A percentile compares a stretch with the other conserved stretches of the same genome.
Evolutionary conservation across 2,888 invertebrate species (phyloP).

Genomic region (Pachycephus smyrnensis): DNA sequence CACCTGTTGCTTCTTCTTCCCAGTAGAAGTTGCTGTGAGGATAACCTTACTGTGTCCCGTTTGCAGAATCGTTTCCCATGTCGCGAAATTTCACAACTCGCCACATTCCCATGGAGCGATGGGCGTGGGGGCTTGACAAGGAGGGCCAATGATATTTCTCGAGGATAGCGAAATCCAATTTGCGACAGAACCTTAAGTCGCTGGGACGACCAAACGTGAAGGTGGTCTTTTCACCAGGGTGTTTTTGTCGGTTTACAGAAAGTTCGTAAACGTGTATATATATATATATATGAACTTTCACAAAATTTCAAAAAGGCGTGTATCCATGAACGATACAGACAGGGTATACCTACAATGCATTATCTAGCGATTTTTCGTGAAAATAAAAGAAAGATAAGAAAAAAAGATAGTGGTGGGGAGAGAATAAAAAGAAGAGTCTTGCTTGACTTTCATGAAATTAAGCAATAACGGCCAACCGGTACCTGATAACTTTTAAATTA

Average conservation of each 20-base stretch:
- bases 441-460: neutral
- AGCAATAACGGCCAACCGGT: neutral
- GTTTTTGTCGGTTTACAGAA: neutral
- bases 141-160: neutral
- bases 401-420: neutral
- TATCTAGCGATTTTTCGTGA: neutral
- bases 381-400: neutral
- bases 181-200: neutral
- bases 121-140: neutral
- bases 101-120: neutral
- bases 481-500: neutral
- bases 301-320: neutral
- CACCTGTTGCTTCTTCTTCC: slow-evolving; percentile 10
- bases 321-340: neutral
- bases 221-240: neutral
- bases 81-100: slow-evolving; percentile 36
- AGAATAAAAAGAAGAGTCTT: too few relatives aligned
- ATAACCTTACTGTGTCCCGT: slow-evolving; percentile 15
- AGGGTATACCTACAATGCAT: too few relatives aligned
- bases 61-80: slow-evolving; percentile 35
- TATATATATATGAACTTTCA: neutral
- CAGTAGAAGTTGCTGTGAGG: neutral
- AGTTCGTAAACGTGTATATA: neutral
- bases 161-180: neutral
- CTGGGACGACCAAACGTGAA: neutral